Evolutionary conservation across 2,888 invertebrate genomes (phyloP).

Genomic region (Polymixis flavicincta): DNA sequence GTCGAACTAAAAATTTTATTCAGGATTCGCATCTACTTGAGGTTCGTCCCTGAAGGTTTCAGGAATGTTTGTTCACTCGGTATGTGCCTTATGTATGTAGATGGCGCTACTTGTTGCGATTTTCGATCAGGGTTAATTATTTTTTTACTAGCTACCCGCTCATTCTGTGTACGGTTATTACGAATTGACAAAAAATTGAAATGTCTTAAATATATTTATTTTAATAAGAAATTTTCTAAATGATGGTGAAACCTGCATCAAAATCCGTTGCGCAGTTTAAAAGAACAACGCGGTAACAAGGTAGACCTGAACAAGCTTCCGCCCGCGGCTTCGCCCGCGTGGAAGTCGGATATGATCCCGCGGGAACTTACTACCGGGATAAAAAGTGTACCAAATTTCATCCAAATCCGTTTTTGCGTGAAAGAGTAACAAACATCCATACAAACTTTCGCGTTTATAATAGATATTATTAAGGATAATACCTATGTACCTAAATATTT

Average conservation of each 20-base stretch:
- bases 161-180: neutral
- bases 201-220: neutral
- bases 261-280: neutral
- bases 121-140: neutral
- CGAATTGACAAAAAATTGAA: neutral
- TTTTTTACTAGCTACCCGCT: neutral
- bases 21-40: neutral
- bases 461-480: no score
- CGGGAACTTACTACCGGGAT: no score
- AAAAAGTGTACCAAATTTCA: no score
- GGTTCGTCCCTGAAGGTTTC: neutral
- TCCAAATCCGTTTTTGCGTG: no score
- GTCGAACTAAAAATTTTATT: neutral
- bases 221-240: no score
- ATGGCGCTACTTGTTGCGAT: constrained; percentile 25
- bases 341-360: no score
- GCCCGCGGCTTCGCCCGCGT: no score
- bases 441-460: no score
- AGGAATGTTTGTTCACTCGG: constrained; percentile 1
- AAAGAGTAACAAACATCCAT: no score
- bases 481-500: no score
- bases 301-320: neutral
- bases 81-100: constrained; percentile 9
- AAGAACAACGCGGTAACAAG: neutral
- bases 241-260: neutral